phyloP scores from a whole-genome alignment of 2,113 vertebrate genomes.

The Callopanchax toddi region DNA sequence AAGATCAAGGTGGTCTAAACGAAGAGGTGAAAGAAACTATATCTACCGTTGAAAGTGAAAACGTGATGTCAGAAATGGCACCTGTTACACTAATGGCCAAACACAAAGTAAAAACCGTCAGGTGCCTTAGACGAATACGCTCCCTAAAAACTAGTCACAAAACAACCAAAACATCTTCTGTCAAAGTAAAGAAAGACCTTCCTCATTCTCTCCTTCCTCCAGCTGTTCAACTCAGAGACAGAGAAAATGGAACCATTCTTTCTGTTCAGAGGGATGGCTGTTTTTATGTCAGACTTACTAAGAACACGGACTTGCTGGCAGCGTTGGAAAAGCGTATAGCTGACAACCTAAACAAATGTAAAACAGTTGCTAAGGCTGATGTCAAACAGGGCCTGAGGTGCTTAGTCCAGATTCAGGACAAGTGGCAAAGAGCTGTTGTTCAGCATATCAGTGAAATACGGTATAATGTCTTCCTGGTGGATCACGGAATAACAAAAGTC shows the following conservation, averaged over 20 bases:
- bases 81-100: not conserved
- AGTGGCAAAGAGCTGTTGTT: slow-evolving; percentile 79
- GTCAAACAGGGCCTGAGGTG: slow-evolving; percentile 78
- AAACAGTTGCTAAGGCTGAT: slow-evolving; percentile 52
- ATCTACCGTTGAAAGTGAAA: not conserved
- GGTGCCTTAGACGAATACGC: accelerated
- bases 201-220: slow-evolving; percentile 14
- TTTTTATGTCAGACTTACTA: slow-evolving; percentile 78
- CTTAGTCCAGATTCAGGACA: slow-evolving; percentile 71
- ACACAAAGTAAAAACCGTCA: not conserved
- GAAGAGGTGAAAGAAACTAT: not conserved
- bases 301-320: slow-evolving; percentile 47
- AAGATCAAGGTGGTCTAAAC: not conserved
- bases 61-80: not conserved
- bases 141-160: not conserved
- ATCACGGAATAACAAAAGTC: slow-evolving; percentile 73
- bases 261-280: slow-evolving; percentile 68
- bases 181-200: not conserved
- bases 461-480: slow-evolving; percentile 77
- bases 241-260: slow-evolving; percentile 73
- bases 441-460: slow-evolving; percentile 50
- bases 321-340: slow-evolving; percentile 64
- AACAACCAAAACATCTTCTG: not conserved
- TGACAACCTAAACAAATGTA: slow-evolving; percentile 50
- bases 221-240: slow-evolving; percentile 64